Conservation (phyloP, 1,140 invertebrate genomes). For the Penaeus vannamei region DNA sequence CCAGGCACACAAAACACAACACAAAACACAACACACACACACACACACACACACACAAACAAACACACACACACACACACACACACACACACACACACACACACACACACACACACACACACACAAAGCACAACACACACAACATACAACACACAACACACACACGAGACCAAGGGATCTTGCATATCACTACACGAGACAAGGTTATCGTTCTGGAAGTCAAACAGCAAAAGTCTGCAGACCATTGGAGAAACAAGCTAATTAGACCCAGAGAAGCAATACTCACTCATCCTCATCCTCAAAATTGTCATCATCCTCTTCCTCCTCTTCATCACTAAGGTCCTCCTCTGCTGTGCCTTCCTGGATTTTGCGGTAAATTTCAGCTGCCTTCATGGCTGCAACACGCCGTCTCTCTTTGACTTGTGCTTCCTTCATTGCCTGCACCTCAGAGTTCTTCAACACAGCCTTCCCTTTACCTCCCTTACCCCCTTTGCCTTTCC, state of each 20-base stretch:
- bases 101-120: too few species aligned
- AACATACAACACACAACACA: too few species aligned
- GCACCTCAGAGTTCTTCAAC: constrained; percentile 61
- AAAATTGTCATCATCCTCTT: constrained; percentile 70
- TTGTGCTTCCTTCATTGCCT: constrained; percentile 47
- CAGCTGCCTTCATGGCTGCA: constrained; percentile 62
- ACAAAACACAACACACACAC: too few species aligned
- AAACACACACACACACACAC: too few species aligned
- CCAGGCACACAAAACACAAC: too few species aligned
- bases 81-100: too few species aligned
- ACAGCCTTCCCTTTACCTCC: constrained; percentile 58
- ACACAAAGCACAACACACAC: too few species aligned
- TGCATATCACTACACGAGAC: too few species aligned
- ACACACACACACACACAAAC: too few species aligned
- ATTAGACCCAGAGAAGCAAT: neutral
- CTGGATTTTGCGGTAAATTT: constrained; percentile 70
- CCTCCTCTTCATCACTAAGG: constrained; percentile 73
- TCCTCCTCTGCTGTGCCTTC: constrained; percentile 59
- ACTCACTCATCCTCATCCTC: constrained; percentile 70
- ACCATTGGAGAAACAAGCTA: neutral
- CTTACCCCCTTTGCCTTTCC: constrained; percentile 74
- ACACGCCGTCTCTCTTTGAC: constrained; percentile 60
- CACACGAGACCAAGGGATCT: too few species aligned
- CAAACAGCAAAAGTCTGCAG: neutral
- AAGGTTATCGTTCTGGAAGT: too few species aligned